Conservation (phyloP, 2,113 vertebrate species). For the Numenius arquata region DNA sequence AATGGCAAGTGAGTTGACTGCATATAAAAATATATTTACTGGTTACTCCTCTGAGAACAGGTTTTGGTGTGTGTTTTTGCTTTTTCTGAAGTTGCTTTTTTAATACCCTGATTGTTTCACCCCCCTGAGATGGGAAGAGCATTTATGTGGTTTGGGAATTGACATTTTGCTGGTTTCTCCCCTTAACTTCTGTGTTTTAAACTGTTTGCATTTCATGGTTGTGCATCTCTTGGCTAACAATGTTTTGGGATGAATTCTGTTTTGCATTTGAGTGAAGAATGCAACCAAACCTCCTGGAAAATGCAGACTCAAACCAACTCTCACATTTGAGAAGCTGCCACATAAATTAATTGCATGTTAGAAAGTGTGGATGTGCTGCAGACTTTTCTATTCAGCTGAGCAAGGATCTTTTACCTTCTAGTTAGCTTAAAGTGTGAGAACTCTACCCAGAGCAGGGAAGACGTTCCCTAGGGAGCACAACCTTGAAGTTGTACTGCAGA, state of each 20-base stretch:
- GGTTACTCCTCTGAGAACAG: background rate
- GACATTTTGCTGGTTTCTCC: background rate
- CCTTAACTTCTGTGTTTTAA: background rate
- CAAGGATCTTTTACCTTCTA: background rate
- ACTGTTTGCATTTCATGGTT: background rate
- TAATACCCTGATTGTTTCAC: background rate
- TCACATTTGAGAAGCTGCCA: background rate
- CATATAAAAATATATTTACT: constrained; percentile 1
- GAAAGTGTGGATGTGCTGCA: background rate
- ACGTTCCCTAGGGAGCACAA: background rate
- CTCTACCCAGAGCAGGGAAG: background rate
- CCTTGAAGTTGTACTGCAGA: background rate
- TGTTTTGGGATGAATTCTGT: background rate
- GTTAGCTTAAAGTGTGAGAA: background rate
- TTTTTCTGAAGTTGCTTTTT: background rate
- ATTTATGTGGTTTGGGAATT: background rate
- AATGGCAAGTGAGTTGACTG: background rate
- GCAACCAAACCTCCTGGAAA: background rate
- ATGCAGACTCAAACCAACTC: background rate
- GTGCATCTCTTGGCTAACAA: background rate
- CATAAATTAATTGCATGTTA: background rate
- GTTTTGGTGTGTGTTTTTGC: background rate
- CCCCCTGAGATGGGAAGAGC: background rate
- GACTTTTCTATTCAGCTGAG: background rate
- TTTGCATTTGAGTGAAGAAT: constrained; percentile 19